These are phyloP conservation scores for Pelmatolapia mariae DNA, from an alignment of 2,113 vertebrate genomes.

Conservation along the genomic window DNA sequence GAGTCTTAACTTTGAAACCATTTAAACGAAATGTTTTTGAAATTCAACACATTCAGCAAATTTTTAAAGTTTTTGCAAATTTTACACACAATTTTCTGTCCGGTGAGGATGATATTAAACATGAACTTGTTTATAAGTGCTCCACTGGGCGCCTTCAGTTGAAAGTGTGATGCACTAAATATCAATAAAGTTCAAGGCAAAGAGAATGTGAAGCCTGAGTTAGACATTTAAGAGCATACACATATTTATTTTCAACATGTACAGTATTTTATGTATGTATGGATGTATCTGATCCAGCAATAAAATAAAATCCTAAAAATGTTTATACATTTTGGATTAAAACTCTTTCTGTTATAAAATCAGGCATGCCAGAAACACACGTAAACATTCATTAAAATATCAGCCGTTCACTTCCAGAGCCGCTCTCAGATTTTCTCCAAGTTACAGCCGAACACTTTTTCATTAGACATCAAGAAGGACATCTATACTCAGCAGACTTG, in stretches of 20 bases:
- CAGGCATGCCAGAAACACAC: not conserved
- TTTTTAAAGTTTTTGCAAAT: not conserved
- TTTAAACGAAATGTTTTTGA: not conserved
- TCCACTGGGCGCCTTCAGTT: not conserved
- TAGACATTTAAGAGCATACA: not conserved
- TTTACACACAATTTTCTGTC: not conserved
- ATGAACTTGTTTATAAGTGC: not conserved
- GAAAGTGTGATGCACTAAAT: not conserved
- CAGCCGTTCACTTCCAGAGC: not conserved
- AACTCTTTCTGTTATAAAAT: conserved; percentile 25
- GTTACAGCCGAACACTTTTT: not conserved
- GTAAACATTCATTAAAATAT: not conserved
- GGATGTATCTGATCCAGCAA: not conserved
- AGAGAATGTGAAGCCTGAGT: not conserved
- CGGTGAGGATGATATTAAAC: not conserved
- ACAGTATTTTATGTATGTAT: not conserved
- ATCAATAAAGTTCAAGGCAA: not conserved
- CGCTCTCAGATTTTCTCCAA: not conserved
- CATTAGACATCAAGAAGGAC: not conserved
- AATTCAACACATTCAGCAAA: not conserved
- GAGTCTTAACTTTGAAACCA: not conserved
- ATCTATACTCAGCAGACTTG: not conserved
- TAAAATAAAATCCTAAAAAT: not conserved
- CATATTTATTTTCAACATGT: conserved; percentile 15
- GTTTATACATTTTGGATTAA: not conserved